These are phyloP conservation scores for Bombus polaris DNA, from an alignment of 1,140 invertebrate genomes.

Conservation along the genomic window DNA sequence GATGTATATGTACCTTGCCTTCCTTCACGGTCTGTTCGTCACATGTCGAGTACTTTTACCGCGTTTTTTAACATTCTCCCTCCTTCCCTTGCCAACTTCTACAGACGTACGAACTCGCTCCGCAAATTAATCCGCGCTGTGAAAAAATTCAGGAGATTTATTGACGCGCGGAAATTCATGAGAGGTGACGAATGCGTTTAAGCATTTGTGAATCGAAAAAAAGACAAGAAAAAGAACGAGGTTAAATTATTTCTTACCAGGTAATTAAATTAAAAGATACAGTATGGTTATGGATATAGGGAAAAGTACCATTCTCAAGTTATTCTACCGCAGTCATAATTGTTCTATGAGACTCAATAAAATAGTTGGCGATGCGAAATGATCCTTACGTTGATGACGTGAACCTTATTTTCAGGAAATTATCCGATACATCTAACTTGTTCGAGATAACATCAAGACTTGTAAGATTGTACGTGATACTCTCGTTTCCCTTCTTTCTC, in stretches of 20 bases:
- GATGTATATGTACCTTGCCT: slow-evolving; percentile 65
- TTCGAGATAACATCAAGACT: slow-evolving; percentile 41
- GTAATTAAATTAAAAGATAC: background rate
- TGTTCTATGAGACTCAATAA: background rate
- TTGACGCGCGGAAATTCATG: slow-evolving; percentile 36
- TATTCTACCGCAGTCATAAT: background rate
- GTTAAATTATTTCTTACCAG: slow-evolving; percentile 6
- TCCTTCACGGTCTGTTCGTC: slow-evolving; percentile 75
- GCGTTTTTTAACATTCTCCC: slow-evolving; percentile 67
- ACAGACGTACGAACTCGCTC: slow-evolving; percentile 24
- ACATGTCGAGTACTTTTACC: slow-evolving; percentile 75
- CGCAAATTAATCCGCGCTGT: slow-evolving; percentile 53
- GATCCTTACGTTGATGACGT: slow-evolving; percentile 29
- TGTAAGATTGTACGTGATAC: slow-evolving; percentile 27
- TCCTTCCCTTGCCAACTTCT: slow-evolving; percentile 48
- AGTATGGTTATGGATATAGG: background rate
- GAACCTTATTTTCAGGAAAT: slow-evolving; percentile 51
- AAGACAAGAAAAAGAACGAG: background rate
- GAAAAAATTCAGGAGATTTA: slow-evolving; percentile 55
- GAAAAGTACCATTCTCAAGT: background rate
- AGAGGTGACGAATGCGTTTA: background rate
- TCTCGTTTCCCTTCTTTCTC: slow-evolving; percentile 5
- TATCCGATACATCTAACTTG: slow-evolving; percentile 50
- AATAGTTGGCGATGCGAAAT: slow-evolving; percentile 13
- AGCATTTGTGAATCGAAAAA: background rate